Conservation (phyloP, 2,113 vertebrate species). For the Archocentrus centrarchus region DNA sequence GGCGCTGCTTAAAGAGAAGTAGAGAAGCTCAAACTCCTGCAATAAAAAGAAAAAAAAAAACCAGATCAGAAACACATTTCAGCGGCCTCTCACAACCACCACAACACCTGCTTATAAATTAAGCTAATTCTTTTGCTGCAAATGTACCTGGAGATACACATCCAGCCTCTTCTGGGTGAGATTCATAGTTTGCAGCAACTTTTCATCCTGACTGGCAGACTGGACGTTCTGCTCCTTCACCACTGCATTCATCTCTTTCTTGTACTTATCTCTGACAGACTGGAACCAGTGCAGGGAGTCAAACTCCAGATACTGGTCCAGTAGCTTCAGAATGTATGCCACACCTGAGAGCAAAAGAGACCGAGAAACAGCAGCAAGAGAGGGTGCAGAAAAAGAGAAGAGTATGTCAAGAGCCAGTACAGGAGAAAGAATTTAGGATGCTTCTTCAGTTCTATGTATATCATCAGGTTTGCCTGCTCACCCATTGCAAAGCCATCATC, state of each 20-base stretch:
- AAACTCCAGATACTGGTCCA: conserved; percentile 98
- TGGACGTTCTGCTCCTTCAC: conserved; percentile 94
- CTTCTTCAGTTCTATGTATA: neutral
- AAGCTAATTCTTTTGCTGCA: neutral
- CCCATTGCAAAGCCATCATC: conserved; percentile 99
- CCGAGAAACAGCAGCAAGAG: neutral
- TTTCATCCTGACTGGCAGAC: conserved; percentile 92
- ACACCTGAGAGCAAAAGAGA: conserved; percentile 82
- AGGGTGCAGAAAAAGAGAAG: neutral
- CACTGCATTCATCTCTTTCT: conserved; percentile 93
- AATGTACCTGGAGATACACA: conserved; percentile 90
- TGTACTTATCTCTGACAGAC: conserved; percentile 94
- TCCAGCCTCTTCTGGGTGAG: conserved; percentile 97
- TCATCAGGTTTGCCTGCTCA: conserved; percentile 69
- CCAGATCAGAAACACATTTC: neutral
- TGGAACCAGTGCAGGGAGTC: conserved; percentile 99
- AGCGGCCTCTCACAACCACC: too few species aligned
- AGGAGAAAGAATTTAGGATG: neutral
- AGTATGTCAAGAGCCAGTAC: neutral
- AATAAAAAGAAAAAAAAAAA: neutral
- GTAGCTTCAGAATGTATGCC: conserved; percentile 97
- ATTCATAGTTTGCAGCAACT: conserved; percentile 97
- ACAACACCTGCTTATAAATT: neutral
- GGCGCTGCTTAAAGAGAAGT: conserved; percentile 97
- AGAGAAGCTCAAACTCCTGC: conserved; percentile 98